Percentiles rank a stretch among this genome's conserved stretches.
Conservation (phyloP, 2,888 invertebrate genomes). For the Parapristionchus giblindavisi region DNA sequence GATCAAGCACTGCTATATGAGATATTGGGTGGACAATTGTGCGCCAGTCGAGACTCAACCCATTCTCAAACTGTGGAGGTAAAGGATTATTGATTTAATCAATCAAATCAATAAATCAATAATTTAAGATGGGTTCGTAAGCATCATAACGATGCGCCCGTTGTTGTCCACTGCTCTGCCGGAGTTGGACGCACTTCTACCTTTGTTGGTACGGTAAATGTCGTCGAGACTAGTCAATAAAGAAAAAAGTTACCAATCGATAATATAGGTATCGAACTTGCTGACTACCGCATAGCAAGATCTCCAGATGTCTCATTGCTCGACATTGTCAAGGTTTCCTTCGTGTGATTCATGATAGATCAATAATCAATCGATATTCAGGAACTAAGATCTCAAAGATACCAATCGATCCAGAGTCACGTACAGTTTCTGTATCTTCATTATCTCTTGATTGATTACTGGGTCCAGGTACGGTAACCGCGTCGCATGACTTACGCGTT, state of each 20-base stretch:
- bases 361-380: background rate
- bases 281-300: slow-evolving; percentile 8
- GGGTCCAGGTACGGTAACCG: slow-evolving; percentile 5
- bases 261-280: slow-evolving; percentile 28
- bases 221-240: too few species aligned
- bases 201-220: slow-evolving; percentile 39
- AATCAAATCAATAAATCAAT: too few species aligned
- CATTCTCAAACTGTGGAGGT: slow-evolving; percentile 37
- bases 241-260: too few species aligned
- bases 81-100: background rate
- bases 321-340: slow-evolving; percentile 19
- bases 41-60: slow-evolving; percentile 39
- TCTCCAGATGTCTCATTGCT: slow-evolving; percentile 6
- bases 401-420: slow-evolving; percentile 17
- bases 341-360: background rate
- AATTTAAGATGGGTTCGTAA: slow-evolving; percentile 28
- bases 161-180: slow-evolving; percentile 48
- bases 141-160: slow-evolving; percentile 21
- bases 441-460: slow-evolving; percentile 17
- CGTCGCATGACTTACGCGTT: background rate
- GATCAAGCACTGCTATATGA: slow-evolving; percentile 35
- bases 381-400: slow-evolving; percentile 20
- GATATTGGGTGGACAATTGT: slow-evolving; percentile 44
- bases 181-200: slow-evolving; percentile 46
- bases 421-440: slow-evolving; percentile 29